A percentile compares a stretch with the other conserved stretches of the same genome.
Evolutionary conservation across 2,113 vertebrate species (phyloP).

Genomic region (Galbula dea): DNA sequence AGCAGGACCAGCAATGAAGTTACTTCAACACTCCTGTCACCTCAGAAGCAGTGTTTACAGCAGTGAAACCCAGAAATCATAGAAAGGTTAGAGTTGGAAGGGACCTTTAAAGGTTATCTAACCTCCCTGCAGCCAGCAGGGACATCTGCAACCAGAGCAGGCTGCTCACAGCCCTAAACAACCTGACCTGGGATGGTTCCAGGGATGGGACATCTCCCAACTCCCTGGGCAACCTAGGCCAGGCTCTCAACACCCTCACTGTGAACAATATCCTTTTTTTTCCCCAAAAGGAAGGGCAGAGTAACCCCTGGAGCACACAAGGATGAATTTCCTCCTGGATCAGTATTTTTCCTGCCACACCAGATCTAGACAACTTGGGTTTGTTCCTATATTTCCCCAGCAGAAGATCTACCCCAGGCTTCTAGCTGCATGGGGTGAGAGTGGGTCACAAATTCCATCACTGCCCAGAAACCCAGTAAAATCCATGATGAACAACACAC

Average conservation of each 20-base stretch:
- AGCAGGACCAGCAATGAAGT: not conserved
- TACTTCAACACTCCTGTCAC: not conserved
- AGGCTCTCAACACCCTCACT: no score
- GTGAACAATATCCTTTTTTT: not conserved
- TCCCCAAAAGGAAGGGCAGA: not conserved
- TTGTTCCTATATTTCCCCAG: not conserved
- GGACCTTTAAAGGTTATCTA: no score
- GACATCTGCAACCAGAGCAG: no score
- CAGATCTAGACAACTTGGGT: not conserved
- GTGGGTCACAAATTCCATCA: not conserved
- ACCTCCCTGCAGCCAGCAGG: no score
- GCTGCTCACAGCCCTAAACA: no score
- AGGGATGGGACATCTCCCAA: no score
- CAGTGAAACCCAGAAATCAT: not conserved
- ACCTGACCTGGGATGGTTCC: no score
- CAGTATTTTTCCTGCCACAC: not conserved
- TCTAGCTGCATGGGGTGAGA: accelerated
- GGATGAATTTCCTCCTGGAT: no score
- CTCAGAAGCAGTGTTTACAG: not conserved
- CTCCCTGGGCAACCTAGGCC: no score
- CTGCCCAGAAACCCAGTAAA: not conserved
- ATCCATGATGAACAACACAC: accelerated
- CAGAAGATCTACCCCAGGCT: not conserved
- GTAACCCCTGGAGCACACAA: not conserved
- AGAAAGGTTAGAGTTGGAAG: no score